Conservation (phyloP, 1,140 invertebrate genomes). For the Calycopis cecrops region DNA sequence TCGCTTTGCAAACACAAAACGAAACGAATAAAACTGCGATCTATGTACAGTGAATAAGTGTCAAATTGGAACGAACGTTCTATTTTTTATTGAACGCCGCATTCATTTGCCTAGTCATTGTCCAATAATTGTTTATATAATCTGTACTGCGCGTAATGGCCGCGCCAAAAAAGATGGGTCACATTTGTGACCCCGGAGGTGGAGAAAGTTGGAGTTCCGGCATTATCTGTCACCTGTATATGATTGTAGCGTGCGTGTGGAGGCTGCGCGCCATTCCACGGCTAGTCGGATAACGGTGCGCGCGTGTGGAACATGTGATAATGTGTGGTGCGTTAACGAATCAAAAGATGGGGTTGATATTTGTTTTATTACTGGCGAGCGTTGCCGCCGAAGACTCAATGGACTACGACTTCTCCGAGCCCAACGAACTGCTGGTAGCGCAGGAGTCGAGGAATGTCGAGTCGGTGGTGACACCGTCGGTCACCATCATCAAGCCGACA, state of each 20-base stretch:
- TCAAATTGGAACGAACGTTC: conserved; percentile 10
- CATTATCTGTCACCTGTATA: conserved; percentile 52
- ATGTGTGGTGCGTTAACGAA: conserved; percentile 14
- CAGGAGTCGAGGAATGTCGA: conserved; percentile 59
- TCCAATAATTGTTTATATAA: conserved; percentile 24
- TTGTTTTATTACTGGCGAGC: conserved; percentile 25
- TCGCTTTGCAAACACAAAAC: conserved; percentile 15
- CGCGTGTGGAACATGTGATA: conserved; percentile 43
- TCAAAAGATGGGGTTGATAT: conserved; percentile 36
- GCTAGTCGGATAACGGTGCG: conserved; percentile 40
- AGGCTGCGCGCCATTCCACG: conserved; percentile 46
- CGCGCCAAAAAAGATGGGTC: conserved; percentile 31
- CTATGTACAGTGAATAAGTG: conserved; percentile 1
- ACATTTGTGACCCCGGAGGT: conserved; percentile 46
- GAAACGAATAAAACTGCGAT: neutral
- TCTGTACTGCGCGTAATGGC: conserved; percentile 15
- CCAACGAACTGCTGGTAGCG: conserved; percentile 56
- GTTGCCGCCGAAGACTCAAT: conserved; percentile 36
- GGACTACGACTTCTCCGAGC: conserved; percentile 48
- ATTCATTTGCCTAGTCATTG: conserved; percentile 14
- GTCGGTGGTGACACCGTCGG: conserved; percentile 47
- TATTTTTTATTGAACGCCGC: neutral
- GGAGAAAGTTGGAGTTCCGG: conserved; percentile 67
- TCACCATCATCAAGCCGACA: conserved; percentile 54
- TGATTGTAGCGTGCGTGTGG: conserved; percentile 41